Conservation (phyloP, 2,797 vertebrate genomes). For the Tauraco hartlaubi region DNA sequence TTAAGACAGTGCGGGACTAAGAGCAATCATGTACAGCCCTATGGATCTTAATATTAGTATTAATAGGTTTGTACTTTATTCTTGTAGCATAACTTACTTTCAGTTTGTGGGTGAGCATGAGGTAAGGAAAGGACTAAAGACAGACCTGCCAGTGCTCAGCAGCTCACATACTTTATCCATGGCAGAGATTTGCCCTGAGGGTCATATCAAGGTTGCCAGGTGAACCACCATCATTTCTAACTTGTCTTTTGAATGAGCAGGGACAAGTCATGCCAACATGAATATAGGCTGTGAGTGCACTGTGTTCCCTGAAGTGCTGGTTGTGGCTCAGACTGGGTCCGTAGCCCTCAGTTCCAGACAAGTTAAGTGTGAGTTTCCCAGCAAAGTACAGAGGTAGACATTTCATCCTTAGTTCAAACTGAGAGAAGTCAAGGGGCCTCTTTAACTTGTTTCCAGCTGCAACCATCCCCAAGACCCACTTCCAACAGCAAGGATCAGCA, state of each 20-base stretch:
- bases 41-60: neutral
- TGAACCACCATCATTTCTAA: neutral
- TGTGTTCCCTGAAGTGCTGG: neutral
- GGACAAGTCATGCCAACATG: neutral
- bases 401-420: neutral
- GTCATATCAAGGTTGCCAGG: neutral
- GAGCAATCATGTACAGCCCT: neutral
- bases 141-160: neutral
- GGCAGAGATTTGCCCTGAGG: neutral
- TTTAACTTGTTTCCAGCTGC: neutral
- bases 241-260: neutral
- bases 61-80: neutral
- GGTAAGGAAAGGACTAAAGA: neutral
- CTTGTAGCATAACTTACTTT: neutral
- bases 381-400: neutral
- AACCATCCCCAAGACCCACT: neutral
- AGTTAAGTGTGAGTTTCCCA: neutral
- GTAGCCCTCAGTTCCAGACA: neutral
- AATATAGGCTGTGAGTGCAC: neutral
- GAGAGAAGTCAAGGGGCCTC: neutral
- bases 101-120: neutral
- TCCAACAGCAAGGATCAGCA: neutral
- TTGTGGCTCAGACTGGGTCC: rapidly evolving
- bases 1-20: neutral
- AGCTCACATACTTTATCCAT: rapidly evolving